A percentile compares a stretch with the other conserved stretches of the same genome.
These are phyloP conservation scores for Coelopa frigida DNA, from an alignment of 1,140 invertebrate species.

Conservation along the genomic window DNA sequence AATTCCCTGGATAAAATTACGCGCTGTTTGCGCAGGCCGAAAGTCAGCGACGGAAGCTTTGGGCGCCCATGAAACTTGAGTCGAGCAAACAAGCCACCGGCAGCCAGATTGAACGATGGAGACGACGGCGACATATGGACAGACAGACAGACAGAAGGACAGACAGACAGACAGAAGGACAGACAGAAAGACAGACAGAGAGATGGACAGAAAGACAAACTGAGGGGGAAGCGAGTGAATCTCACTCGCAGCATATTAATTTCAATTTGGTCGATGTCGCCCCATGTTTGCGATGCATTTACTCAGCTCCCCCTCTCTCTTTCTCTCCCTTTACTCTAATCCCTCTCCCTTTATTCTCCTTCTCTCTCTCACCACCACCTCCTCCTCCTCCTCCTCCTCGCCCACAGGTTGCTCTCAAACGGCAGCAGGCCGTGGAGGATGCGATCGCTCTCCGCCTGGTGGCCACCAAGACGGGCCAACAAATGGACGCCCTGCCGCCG, in stretches of 20 bases:
- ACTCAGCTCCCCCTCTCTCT: constrained; percentile 1
- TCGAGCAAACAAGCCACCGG: too few species aligned
- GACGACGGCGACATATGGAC: too few species aligned
- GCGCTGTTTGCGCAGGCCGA: too few species aligned
- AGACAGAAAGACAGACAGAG: too few species aligned
- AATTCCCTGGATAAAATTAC: too few species aligned
- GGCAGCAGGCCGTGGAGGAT: constrained; percentile 95
- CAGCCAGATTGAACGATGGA: too few species aligned
- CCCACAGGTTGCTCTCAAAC: constrained; percentile 83
- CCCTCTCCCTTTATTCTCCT: constrained; percentile 3
- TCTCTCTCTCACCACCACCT: neutral
- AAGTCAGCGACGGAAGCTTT: too few species aligned
- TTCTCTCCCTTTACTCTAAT: neutral
- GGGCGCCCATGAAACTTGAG: too few species aligned
- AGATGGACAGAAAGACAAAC: too few species aligned
- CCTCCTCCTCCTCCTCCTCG: neutral
- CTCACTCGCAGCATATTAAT: constrained; percentile 46
- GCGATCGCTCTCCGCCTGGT: constrained; percentile 88
- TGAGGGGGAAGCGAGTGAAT: too few species aligned
- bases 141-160: too few species aligned
- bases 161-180: too few species aligned
- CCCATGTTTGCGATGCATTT: neutral
- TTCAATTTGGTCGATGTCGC: constrained; percentile 25
- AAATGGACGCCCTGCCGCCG: constrained; percentile 74
- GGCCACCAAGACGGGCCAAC: constrained; percentile 77